These are phyloP conservation scores for Laticauda colubrina DNA, from an alignment of 2,113 vertebrate species.

Conservation along the genomic window DNA sequence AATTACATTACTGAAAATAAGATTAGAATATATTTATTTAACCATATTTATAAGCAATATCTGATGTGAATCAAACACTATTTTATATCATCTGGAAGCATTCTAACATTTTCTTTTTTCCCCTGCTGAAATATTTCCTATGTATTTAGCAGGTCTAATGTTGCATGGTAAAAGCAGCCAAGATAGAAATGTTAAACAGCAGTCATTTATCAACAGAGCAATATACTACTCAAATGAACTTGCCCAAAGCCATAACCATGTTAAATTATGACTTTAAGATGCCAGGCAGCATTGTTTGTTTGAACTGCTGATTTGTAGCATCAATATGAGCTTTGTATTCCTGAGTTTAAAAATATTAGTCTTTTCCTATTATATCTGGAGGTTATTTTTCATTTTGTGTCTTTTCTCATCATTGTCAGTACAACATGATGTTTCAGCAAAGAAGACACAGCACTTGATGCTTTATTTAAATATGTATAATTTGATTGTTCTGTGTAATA, in stretches of 20 bases:
- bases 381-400: conserved; percentile 48
- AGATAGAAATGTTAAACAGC: conserved; percentile 1
- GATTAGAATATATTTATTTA: neutral
- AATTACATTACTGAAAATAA: neutral
- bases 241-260: neutral
- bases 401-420: conserved; percentile 11
- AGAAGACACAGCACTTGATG: neutral
- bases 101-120: neutral
- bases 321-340: conserved; percentile 47
- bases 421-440: conserved; percentile 38
- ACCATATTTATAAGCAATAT: neutral
- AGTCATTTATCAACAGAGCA: neutral
- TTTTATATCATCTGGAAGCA: neutral
- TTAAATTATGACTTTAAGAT: conserved; percentile 29
- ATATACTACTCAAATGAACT: conserved; percentile 3
- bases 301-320: conserved; percentile 38
- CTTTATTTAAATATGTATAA: conserved; percentile 6
- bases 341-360: conserved; percentile 24
- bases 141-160: neutral
- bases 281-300: neutral
- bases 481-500: neutral
- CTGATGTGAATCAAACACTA: neutral
- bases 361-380: conserved; percentile 54
- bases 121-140: neutral
- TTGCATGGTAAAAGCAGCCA: conserved; percentile 8